These are phyloP conservation scores for Callyntrura guangdongensis DNA, from an alignment of 2,888 invertebrate genomes.

Conservation along the genomic window DNA sequence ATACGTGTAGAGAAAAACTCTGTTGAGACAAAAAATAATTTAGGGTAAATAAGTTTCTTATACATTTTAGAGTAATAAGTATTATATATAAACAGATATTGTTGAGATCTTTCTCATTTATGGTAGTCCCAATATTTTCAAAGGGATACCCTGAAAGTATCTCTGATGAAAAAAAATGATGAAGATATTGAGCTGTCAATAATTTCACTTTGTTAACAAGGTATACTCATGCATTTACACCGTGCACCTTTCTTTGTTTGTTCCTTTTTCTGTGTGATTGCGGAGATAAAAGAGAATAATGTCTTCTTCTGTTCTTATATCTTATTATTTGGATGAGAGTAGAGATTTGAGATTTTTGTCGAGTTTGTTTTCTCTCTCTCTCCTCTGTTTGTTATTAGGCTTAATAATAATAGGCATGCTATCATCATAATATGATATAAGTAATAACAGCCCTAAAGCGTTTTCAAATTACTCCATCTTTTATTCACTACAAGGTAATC, in stretches of 20 bases:
- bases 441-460: constrained; percentile 72
- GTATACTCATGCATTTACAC: constrained; percentile 64
- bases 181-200: constrained; percentile 79
- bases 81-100: constrained; percentile 24
- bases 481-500: neutral
- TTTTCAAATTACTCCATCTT: constrained; percentile 71
- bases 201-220: constrained; percentile 80
- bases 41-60: constrained; percentile 18
- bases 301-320: neutral
- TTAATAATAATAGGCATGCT: constrained; percentile 63
- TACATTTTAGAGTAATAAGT: too few species aligned
- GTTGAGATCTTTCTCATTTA: neutral
- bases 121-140: neutral
- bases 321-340: neutral
- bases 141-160: constrained; percentile 16
- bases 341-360: constrained; percentile 52
- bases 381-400: constrained; percentile 67
- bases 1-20: constrained; percentile 38
- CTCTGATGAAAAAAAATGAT: constrained; percentile 51
- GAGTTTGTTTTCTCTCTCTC: neutral
- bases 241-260: constrained; percentile 47
- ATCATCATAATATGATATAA: constrained; percentile 60
- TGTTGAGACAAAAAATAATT: constrained; percentile 53
- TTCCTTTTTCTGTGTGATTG: constrained; percentile 63
- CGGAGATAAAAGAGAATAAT: constrained; percentile 52